Percentiles rank a stretch among this genome's conserved stretches.
phyloP scores from a whole-genome alignment of 1,140 invertebrate species.

The Leptestheria dahalacensis region DNA sequence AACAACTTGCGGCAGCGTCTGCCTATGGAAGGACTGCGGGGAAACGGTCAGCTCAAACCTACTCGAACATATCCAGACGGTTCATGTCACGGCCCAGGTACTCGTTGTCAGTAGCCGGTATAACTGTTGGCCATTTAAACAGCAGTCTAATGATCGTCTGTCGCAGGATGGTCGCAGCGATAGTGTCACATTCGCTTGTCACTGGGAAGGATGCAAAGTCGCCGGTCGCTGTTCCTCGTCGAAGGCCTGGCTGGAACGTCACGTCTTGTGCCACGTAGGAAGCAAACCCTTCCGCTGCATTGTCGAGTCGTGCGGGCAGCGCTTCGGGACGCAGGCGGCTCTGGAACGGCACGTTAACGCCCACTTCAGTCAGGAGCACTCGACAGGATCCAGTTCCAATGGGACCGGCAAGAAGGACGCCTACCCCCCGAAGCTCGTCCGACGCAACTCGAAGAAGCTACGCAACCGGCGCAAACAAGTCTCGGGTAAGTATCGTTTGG shows the following conservation, averaged over 20 bases:
- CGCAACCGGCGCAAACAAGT: conserved; percentile 58
- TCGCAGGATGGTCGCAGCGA: too few species aligned
- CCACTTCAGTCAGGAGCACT: conserved; percentile 52
- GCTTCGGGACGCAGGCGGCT: conserved; percentile 76
- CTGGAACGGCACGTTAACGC: conserved; percentile 84
- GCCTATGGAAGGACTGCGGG: conserved; percentile 73
- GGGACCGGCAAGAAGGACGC: conserved; percentile 40
- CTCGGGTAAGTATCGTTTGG: conserved; percentile 21
- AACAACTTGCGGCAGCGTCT: conserved; percentile 24
- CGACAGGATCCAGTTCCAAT: conserved; percentile 30
- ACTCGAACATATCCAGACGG: conserved; percentile 66
- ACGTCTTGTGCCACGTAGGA: conserved; percentile 78
- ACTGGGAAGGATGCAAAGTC: conserved; percentile 90
- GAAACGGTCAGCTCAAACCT: conserved; percentile 59
- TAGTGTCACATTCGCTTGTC: conserved; percentile 41
- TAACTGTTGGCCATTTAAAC: too few species aligned
- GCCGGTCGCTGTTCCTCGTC: conserved; percentile 79
- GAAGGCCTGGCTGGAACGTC: conserved; percentile 77
- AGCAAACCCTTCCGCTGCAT: conserved; percentile 92
- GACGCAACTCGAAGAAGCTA: conserved; percentile 69
- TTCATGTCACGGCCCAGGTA: neutral
- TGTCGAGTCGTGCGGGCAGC: conserved; percentile 75
- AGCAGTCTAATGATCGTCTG: too few species aligned
- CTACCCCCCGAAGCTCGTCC: conserved; percentile 51
- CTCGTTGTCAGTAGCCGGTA: conserved; percentile 3